Conservation (phyloP, 2,797 vertebrate species). For the Knipowitschia caucasica region DNA sequence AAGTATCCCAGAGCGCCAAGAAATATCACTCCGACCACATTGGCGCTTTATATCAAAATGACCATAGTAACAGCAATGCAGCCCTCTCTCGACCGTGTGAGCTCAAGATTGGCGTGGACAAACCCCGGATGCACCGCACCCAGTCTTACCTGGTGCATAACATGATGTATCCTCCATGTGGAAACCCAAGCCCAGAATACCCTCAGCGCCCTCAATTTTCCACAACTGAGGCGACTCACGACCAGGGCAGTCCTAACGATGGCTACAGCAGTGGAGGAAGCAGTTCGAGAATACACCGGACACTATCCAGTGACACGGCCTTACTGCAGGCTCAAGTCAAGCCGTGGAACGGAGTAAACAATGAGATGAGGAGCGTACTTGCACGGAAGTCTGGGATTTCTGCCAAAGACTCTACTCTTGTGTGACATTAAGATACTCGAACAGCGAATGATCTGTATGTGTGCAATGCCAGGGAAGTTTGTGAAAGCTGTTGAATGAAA, state of each 20-base stretch:
- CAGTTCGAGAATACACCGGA: conserved; percentile 68
- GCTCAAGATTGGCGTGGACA: conserved; percentile 62
- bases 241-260: conserved; percentile 60
- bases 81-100: conserved; percentile 53
- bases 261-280: conserved; percentile 60
- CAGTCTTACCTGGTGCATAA: conserved; percentile 74
- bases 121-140: conserved; percentile 56
- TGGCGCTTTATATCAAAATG: conserved; percentile 75
- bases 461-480: conserved; percentile 5
- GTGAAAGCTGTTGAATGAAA: neutral
- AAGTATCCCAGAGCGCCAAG: conserved; percentile 54
- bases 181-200: conserved; percentile 58
- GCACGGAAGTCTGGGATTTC: conserved; percentile 70
- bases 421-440: conserved; percentile 56
- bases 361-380: conserved; percentile 82
- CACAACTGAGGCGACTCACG: conserved; percentile 49
- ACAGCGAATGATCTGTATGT: conserved; percentile 13
- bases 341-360: conserved; percentile 83
- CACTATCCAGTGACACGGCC: conserved; percentile 73
- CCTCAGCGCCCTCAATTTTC: conserved; percentile 60
- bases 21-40: conserved; percentile 46
- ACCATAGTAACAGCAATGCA: conserved; percentile 46
- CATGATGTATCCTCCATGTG: conserved; percentile 67
- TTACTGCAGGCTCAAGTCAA: conserved; percentile 72
- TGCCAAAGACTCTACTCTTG: conserved; percentile 87